Base-by-base conservation (phyloP, 2,888 invertebrate genomes). In the Abrostola triplasia region DNA sequence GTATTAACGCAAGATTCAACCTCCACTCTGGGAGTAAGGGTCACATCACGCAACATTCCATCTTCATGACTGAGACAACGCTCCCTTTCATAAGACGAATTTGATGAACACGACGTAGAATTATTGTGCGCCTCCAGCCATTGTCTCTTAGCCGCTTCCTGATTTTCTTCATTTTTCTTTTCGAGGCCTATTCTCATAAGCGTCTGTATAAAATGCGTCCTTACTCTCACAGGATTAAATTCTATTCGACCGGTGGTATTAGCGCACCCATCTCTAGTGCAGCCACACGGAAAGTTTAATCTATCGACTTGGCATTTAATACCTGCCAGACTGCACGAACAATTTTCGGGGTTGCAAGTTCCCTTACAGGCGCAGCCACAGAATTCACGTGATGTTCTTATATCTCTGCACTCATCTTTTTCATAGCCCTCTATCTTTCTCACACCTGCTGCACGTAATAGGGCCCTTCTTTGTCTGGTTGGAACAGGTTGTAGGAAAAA, bases 241-340 rank as follows among this genome's bases (percentile, higher is more conserved):
- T 99, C 99, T 73, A 99, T 98, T 71, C 99, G 96, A 5, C 99
- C 99, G 51, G 97, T 96, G 0, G 97, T 96, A 89, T 99, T 99
- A 67, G 97, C 97, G 91, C 99, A 99, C 53, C 98, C 98, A 83
- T 99, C 99, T 79, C 98, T 96, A 2, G 98, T 97, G 91, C 99
- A 99, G 10, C 99, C 99, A 90, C 99, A 99, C 0, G 99, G 99
- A 88, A 99, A 99, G 86, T 98, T 98, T 67, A 98, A 95, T 68
- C 99, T 96, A 91, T 99, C 99, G 59, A 99, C 99, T 95, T 99
- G 99, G 90, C 99, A 99, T 95, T 99, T 98, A 77, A 99, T 99
- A 69, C 98, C 99, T 50, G 98, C 98, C 86, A 97, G 96, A 88
- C 98, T 98, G 93, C 99, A 99, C 12, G 98, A 97, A 90, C 99